Evolutionary conservation across 2,888 invertebrate species (phyloP), one percentile per base, ranked within the genome.

Genomic region (Bursaphelenchus okinawaensis): DNA sequence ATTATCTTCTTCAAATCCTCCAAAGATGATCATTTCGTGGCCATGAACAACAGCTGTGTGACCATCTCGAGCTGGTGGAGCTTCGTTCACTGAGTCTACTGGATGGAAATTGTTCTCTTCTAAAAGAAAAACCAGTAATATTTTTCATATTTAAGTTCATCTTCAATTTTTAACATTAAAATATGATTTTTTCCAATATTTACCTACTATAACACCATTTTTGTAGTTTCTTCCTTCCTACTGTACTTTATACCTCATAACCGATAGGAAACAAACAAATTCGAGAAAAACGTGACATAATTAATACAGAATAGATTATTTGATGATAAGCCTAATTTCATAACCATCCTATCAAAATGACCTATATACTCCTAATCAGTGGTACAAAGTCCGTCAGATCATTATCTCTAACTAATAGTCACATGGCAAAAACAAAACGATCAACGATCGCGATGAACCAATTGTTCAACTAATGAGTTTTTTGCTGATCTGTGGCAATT

Each of bases 21-120:
- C 93, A 86, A 91, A 92, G 67, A 93, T 88, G 80, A 89, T 91
- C 92, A 93, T 92, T 78, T 69, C 68, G 63, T 77, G 55, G 16
- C 68, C 74, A 52, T 83, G 77, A 23, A 85, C 80, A 72, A 85
- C 84, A 16, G 93, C 92, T 0, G 92, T 89, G 83, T 94, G 93
- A 0, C 93, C 94, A 84, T 94, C 93, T 75, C 92, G 87, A 0
- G 91, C 90, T 65, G 88, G 88, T 0, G 93, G 93, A 27, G 89
- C 85, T 56, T 85, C 85, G 0, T 92, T 92, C 1, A 85, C 68
- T 7, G 82, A 82, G 16, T 64, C 62, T 16, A 85, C 81, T 28
- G 72, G 68, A 7, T 75, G 72, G 86, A 86, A 86, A 27, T 68
- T 64, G 23, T 73, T 67, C 7, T 73, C 76, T 12, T 66, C 85